Base-by-base conservation (phyloP, 2,888 invertebrate species). In the Leptopterna dolabrata region DNA sequence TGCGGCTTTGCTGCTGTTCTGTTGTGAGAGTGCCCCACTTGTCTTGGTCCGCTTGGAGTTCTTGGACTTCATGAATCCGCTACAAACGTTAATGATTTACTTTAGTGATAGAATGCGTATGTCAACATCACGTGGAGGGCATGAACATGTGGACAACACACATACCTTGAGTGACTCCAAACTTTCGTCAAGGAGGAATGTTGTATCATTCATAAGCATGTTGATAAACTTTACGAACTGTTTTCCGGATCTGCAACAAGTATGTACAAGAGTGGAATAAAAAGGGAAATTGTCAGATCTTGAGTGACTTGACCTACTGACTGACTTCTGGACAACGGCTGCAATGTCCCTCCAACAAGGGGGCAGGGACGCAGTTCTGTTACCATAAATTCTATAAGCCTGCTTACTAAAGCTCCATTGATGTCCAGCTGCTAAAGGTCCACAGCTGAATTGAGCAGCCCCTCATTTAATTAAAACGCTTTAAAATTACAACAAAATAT, bases 181-280 rank as follows among this genome's bases (percentile, higher is more conserved):
- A 91, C 98, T 98, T 92, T 99, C 99, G 92, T 99, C 99, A 89
- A 99, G 93, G 88, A 99, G 93, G 93, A 98, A 99, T 84, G 98
- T 99, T 29, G 98, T 99, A 92, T 99, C 99, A 91, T 99, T 99
- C 97, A 99, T 99, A 90, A 99, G 92, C 98, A 99, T 97, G 92
- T 99, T 99, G 90, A 98, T 95, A 91, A 99, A 99, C 91, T 98
- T 97, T 9, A 99, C 98, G 92, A 99, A 99, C 92, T 98, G 97
- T 89, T 96, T 96, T 30, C 97, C 97, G 88, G 95, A 95, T 88
- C 96, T 95, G 89, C 51, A 90, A 90, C 88, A 87, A 84, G 88
- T 88, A 7, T 36, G 36, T 36, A 36, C 36, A 36, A 36, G 36
- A 36, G 36, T 36, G 36, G 36, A 36, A 36, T 36, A 4, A 36